These are phyloP conservation scores for Exocentrus adspersus DNA, from an alignment of 2,888 invertebrate species.

Conservation along the genomic window DNA sequence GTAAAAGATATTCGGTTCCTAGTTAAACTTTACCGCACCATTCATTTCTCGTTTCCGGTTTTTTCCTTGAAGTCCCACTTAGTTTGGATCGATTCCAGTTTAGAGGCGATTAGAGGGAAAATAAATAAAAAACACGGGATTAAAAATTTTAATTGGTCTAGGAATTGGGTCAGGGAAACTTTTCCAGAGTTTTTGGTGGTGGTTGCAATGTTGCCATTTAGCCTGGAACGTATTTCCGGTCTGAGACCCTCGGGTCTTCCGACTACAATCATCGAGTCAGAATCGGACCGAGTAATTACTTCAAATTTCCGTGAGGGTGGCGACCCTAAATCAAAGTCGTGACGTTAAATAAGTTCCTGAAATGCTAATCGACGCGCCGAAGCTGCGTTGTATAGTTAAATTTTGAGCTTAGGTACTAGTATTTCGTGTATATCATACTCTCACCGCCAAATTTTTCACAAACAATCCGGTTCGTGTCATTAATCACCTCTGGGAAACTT, in stretches of 20 bases:
- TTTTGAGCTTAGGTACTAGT: no score
- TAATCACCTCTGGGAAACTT: no score
- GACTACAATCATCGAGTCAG: slow-evolving; percentile 7
- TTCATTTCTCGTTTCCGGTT: slow-evolving; percentile 17
- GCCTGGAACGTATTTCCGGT: background rate
- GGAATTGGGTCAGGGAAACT: background rate
- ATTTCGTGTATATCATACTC: no score
- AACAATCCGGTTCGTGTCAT: no score
- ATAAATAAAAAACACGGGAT: slow-evolving; percentile 3
- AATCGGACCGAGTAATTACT: slow-evolving; percentile 7
- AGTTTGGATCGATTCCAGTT: slow-evolving; percentile 11
- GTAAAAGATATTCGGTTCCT: background rate
- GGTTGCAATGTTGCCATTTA: background rate
- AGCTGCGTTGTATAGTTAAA: slow-evolving; percentile 39
- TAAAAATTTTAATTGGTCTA: background rate
- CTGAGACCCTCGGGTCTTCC: background rate
- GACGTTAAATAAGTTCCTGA: slow-evolving; percentile 41
- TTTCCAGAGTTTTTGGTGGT: no score
- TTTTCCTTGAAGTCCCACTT: slow-evolving; percentile 15
- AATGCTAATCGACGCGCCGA: slow-evolving; percentile 41
- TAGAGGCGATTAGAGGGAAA: slow-evolving; percentile 12
- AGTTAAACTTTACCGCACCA: slow-evolving; percentile 4
- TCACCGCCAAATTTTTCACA: no score
- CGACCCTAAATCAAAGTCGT: slow-evolving; percentile 41
- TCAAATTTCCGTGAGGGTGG: slow-evolving; percentile 3